Percentiles rank a stretch among this genome's conserved stretches.
Conservation (phyloP, 2,797 vertebrate species). For the Chelon auratus region DNA sequence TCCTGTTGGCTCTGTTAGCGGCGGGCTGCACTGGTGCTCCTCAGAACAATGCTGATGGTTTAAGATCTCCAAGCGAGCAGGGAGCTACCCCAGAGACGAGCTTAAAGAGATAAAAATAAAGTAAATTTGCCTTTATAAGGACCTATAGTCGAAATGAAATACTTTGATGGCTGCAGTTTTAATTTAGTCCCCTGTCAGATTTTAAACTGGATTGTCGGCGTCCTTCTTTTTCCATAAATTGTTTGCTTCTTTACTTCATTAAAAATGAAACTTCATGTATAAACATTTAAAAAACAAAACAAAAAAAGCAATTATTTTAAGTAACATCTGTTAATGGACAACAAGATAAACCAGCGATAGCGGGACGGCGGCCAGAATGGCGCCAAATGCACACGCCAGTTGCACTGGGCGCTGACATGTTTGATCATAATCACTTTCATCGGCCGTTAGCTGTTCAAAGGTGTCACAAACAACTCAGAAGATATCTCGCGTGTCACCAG, state of each 20-base stretch:
- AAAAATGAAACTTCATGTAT: not conserved
- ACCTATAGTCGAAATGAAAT: not conserved
- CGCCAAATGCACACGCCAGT: conserved; percentile 27
- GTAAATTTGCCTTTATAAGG: not conserved
- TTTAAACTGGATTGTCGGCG: no score
- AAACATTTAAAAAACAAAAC: no score
- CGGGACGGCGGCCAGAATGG: conserved; percentile 15
- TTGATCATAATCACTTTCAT: conserved; percentile 44
- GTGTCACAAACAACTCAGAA: conserved; percentile 55
- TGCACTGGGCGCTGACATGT: conserved; percentile 20
- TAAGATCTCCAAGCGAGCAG: conserved; percentile 29
- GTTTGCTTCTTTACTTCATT: not conserved
- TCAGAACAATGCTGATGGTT: conserved; percentile 33
- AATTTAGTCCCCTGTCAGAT: not conserved
- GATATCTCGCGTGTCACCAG: conserved; percentile 43
- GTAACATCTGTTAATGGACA: conserved; percentile 14
- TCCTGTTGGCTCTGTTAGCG: conserved; percentile 50
- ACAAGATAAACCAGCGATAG: conserved; percentile 14
- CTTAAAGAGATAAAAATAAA: conserved; percentile 42
- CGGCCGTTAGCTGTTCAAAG: conserved; percentile 43
- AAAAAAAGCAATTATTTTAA: not conserved
- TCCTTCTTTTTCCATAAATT: not conserved
- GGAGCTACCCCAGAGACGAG: conserved; percentile 37
- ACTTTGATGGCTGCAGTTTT: not conserved
- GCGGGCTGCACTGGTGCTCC: conserved; percentile 25